These are phyloP conservation scores for Acleris literana DNA, from an alignment of 2,888 invertebrate species.

Conservation along the genomic window DNA sequence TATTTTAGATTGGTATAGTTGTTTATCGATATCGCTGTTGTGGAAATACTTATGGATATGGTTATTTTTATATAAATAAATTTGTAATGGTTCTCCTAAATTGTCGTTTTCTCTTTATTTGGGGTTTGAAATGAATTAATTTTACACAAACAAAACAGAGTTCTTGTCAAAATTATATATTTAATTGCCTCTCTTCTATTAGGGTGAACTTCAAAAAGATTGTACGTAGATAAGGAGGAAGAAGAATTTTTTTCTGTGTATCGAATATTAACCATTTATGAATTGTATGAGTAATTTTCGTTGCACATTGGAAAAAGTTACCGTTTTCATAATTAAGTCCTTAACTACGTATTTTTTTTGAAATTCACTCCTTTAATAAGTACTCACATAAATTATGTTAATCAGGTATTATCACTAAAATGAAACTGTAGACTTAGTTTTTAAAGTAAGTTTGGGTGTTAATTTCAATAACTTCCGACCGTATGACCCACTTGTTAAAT, in stretches of 20 bases:
- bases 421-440: constrained; percentile 10
- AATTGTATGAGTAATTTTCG: no score
- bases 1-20: no score
- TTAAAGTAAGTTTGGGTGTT: background rate
- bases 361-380: constrained; percentile 22
- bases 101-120: background rate
- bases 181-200: constrained; percentile 11
- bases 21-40: background rate
- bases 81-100: background rate
- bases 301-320: no score
- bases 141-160: background rate
- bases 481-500: no score
- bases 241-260: no score
- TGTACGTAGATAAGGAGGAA: no score
- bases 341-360: no score
- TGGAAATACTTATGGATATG: background rate
- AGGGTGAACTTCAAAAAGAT: no score
- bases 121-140: background rate
- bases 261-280: no score
- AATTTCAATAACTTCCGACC: no score
- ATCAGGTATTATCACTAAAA: constrained; percentile 21
- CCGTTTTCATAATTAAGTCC: no score
- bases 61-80: constrained; percentile 1
- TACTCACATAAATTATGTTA: constrained; percentile 35
- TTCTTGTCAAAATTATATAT: constrained; percentile 11